phyloP scores from a whole-genome alignment of 2,113 vertebrate species.

The Syrrhaptes paradoxus region DNA sequence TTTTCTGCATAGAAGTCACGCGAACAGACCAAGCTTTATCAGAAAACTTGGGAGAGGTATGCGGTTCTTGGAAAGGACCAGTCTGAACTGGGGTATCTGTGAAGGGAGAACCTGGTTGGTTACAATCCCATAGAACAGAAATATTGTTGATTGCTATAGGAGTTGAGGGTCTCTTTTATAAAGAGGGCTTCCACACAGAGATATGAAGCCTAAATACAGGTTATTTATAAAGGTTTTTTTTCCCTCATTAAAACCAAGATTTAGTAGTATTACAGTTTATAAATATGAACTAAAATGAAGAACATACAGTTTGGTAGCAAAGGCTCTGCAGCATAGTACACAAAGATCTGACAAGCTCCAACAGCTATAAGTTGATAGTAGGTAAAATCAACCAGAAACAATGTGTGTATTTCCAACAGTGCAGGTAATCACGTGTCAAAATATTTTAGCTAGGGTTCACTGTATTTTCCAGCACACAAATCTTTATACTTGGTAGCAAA shows the following conservation, averaged over 20 bases:
- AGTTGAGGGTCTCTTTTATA: neutral
- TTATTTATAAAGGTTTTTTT: neutral
- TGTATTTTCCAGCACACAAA: neutral
- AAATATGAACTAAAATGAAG: neutral
- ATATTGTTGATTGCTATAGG: neutral
- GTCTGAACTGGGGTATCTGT: neutral
- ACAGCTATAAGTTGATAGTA: neutral
- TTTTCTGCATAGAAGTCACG: neutral
- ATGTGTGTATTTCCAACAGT: neutral
- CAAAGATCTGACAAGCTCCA: neutral
- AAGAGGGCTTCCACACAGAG: neutral
- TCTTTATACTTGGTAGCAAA: neutral
- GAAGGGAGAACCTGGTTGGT: neutral
- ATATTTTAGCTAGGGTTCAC: constrained; percentile 2
- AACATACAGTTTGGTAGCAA: neutral
- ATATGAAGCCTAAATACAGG: neutral
- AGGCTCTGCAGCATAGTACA: neutral
- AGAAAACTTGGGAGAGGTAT: neutral
- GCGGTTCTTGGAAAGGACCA: neutral
- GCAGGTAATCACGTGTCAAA: constrained; percentile 39
- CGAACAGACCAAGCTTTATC: neutral
- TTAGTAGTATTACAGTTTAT: neutral
- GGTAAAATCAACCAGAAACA: constrained; percentile 30
- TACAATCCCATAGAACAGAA: neutral
- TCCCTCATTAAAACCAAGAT: neutral